Percentiles rank a stretch among this genome's conserved stretches.
Conservation (phyloP, 2,888 invertebrate species). For the Steinernema carpocapsae region DNA sequence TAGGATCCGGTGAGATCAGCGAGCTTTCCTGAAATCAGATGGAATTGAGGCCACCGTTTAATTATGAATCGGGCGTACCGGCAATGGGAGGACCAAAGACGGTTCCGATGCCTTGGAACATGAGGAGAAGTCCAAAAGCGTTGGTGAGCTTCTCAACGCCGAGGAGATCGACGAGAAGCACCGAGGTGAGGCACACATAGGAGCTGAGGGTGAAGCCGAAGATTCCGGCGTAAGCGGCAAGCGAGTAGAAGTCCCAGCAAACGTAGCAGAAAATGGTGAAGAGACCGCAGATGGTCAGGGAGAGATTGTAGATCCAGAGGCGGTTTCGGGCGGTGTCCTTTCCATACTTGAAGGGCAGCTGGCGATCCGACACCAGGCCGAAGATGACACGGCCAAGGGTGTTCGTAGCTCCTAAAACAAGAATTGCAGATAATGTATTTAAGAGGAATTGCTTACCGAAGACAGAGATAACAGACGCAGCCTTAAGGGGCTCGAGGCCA, state of each 20-base stretch:
- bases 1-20: slow-evolving; percentile 81
- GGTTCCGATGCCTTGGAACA: slow-evolving; percentile 91
- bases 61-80: slow-evolving; percentile 73
- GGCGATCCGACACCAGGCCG: slow-evolving; percentile 75
- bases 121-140: slow-evolving; percentile 91
- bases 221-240: slow-evolving; percentile 79
- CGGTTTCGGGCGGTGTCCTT: slow-evolving; percentile 84
- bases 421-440: too few species aligned
- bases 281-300: slow-evolving; percentile 85
- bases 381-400: slow-evolving; percentile 86
- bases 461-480: slow-evolving; percentile 53
- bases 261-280: slow-evolving; percentile 83
- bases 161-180: slow-evolving; percentile 92
- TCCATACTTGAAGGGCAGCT: slow-evolving; percentile 73
- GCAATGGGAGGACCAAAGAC: slow-evolving; percentile 82
- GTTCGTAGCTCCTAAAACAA: slow-evolving; percentile 79
- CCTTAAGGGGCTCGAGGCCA: slow-evolving; percentile 45
- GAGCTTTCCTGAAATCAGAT: slow-evolving; percentile 78
- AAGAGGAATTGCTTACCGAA: slow-evolving; percentile 72
- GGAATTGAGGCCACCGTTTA: slow-evolving; percentile 30
- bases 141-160: slow-evolving; percentile 94
- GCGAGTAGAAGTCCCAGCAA: slow-evolving; percentile 78
- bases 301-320: slow-evolving; percentile 84
- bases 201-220: slow-evolving; percentile 65
- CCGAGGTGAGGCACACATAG: slow-evolving; percentile 95